Evolutionary conservation across 1,140 invertebrate species (phyloP), one percentile per base, ranked within the genome.

Genomic region (Drosophila carrolli): DNA sequence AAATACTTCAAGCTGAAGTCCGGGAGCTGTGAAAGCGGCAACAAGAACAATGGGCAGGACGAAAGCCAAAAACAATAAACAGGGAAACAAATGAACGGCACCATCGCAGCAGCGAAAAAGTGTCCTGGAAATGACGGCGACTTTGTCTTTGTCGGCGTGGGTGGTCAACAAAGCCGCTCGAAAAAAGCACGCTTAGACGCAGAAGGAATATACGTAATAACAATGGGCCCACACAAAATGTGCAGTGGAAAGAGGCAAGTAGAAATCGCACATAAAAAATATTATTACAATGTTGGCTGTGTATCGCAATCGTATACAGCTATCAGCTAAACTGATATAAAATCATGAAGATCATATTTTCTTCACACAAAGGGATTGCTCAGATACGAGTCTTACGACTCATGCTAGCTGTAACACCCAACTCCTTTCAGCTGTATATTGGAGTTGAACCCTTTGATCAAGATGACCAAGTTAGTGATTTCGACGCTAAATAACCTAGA

Each of bases 1-100:
- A 88, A 76, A 88, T 82, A 82, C 83, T 86, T 86, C 75, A 86
- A 75, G 83, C 74, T 60, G 47, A 88, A 81, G 67, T 86, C 71
- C 82, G 78, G 63, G 50, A 61, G 44, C 41, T 54, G 54, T 54
- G 27, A 27, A 16, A 61, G 27, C 56, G 71, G 19, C 48, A 61
- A 38, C 44, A 53, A 60, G 59, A 54, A 53, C 78, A 71, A 66
- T 60, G 53, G 14, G 27, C 29, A 75, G 41, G 50, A 50, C 43
- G 41, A 62, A 84, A 70, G 66, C 66, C 70, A 67, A 76, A 73
- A 75, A 78, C 78, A 86, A 85, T 86, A 78, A 86, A 86, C 78
- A 71, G 75, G 75, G 75, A 67, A 81, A 72, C 78, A 81, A 86
- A 86, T 78, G 74, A 81, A 85, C 46, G 74, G 50, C 74, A 60